Base-by-base conservation (phyloP, 2,888 invertebrate genomes). In the Rhaphigaster nebulosa region DNA sequence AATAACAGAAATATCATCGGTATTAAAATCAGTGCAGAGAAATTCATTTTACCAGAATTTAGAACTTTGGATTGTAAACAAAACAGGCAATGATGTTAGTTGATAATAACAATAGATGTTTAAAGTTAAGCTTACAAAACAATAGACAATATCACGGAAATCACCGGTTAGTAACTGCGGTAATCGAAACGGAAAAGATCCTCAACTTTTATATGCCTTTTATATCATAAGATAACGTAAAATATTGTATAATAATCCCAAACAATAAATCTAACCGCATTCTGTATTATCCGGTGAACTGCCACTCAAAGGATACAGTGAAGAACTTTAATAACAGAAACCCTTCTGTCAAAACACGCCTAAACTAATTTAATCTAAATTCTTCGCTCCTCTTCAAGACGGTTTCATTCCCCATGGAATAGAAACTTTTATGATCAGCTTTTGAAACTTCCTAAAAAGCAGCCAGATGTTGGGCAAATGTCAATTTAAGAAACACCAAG, bases 361-460 rank as follows among this genome's bases (percentile, higher is more conserved):
- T 29, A 65, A 65, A 76, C 20, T 29, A 76, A 76, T 76, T 76
- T 76, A 34, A 76, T 76, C 20, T 76, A 76, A 76, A 76, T 76
- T 76, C 70, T 76, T 76, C 38, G 38, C 38, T 76, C 70, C 70
- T 76, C 70, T 38, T 76, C 70, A 76, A 76, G 70, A 76, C 70
- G 70, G 70, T 76, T 76, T 38, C 34, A 34, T 38, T 38, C 38
- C 20, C 70, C 20, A 38, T 20, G 70, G 38, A 76, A 76, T 76
- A 23, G 20, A 76, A 76, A 76, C 70, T 76, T 76, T 76, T 23
- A 76, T 38, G 70, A 76, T 76, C 70, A 38, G 70, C 8, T 76
- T 76, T 34, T 23, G 20, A 34, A 76, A 76, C 70, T 76, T 76
- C 12, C 23, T 10, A n/a, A 29, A 65, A 4, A n/a, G n/a, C n/a